Percentiles rank a stretch among this genome's conserved stretches.
These are phyloP conservation scores for Melinaea menophilus DNA, from an alignment of 2,888 invertebrate species.

Conservation along the genomic window DNA sequence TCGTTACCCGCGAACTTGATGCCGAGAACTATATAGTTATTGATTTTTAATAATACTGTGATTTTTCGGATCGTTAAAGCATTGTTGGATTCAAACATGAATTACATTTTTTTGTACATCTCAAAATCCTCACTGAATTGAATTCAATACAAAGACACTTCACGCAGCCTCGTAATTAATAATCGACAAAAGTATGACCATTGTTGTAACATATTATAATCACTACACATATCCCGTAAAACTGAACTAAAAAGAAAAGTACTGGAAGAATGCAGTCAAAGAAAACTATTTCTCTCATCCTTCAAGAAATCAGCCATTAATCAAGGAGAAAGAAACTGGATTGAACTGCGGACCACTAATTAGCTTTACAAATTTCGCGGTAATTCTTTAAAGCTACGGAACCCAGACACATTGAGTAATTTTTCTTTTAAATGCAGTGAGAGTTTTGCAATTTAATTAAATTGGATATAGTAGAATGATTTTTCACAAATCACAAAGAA, in stretches of 20 bases:
- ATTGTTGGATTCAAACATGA: too few relatives aligned
- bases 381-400: conserved; percentile 35
- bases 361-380: conserved; percentile 33
- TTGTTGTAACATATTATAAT: neutral
- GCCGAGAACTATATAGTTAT: conserved; percentile 13
- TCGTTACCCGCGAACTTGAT: conserved; percentile 17
- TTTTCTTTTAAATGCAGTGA: conserved; percentile 3
- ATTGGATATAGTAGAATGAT: neutral
- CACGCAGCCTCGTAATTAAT: too few relatives aligned
- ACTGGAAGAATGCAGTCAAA: conserved; percentile 20
- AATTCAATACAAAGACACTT: too few relatives aligned
- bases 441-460: conserved; percentile 1
- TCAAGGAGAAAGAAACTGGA: conserved; percentile 24
- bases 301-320: conserved; percentile 28
- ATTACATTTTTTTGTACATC: too few relatives aligned
- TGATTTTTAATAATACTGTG: conserved; percentile 13
- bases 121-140: too few relatives aligned
- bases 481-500: neutral
- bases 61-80: too few relatives aligned
- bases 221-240: neutral
- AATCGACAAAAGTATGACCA: neutral
- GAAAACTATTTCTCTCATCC: conserved; percentile 24
- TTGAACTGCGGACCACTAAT: conserved; percentile 30
- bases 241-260: conserved; percentile 17
- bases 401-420: conserved; percentile 19